Base-by-base conservation (phyloP, 2,888 invertebrate species). In the Gryllus longicercus region DNA sequence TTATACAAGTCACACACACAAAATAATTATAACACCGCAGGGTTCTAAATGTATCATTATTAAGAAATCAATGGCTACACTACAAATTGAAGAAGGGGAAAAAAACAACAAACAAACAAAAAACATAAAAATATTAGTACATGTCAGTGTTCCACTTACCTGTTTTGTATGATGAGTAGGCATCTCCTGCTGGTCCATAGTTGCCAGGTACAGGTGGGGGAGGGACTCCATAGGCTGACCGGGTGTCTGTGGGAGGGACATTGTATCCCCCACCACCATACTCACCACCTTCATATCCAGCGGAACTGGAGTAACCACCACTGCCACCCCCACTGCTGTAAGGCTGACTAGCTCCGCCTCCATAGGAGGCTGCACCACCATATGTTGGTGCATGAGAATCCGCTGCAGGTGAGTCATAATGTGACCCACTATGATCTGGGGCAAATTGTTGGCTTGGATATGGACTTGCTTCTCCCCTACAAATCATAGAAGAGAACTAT, bases 241-340 rank as follows among this genome's bases (percentile, higher is more conserved):
- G 74, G 10, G 78, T 38, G 50, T 81, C 81, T 21, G 79, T 74
- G 49, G 79, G 79, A 51, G 81, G 81, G 11, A 76, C 63, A 23
- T 21, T 75, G 74, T 78, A 80, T 77, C 79, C 79, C 76, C 79
- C 79, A 16, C 77, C 79, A 21, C 78, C 51, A 49, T 81, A 81
- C 75, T 81, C 81, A 49, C 76, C 81, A 51, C 78, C 81, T 21
- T 80, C 81, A 74, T 81, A 81, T 23, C 81, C 81, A 51, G 78
- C 78, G 14, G 76, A 50, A 76, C 80, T 80, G 14, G 80, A 77
- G 77, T 80, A 80, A 51, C 79, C 80, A 18, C 77, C 77, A 63
- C 79, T 74, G 16, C 51, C 78, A 18, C 79, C 79, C 25, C 78
- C 78, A 16, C 78, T 50, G 75, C 76, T 76, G 50, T 75, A 63